Evolutionary conservation across 2,113 vertebrate species (phyloP), one percentile per base, ranked within the genome.

Genomic region (Etheostoma cragini): DNA sequence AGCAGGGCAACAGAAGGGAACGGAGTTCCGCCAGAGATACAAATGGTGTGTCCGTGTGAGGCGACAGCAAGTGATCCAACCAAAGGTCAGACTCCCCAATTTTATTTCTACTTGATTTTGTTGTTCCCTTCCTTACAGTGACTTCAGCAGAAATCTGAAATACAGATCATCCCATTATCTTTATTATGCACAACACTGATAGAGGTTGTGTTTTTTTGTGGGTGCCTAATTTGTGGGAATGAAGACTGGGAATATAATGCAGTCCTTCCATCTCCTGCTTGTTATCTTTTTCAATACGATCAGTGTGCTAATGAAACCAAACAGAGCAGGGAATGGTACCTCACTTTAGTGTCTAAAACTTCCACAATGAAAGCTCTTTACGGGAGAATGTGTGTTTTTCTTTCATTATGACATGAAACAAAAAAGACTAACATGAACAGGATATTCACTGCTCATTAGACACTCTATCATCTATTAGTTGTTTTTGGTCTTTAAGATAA

Each of bases 1-100:
- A 93, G 88, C 92, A 84, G 92, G 92, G 49, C 54, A 67, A 82
- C 83, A 85, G 81, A 83, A 81, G 80, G 76, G 86, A 91, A 85
- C 82, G 3, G 79, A 84, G 84, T 88, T 88, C 73, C 68, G 70
- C 87, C 87, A 88, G 77, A 71, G 88, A 90, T 80, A 89, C 84
- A 88, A 89, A 93, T 76, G 82, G 84, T 61, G 81, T 21, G 83
- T 76, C 89, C 87, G 80, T 84, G 85, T 74, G 78, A 90, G 80
- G 72, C 73, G 77, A 82, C 71, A 81, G 87, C 83, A 53, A 90
- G 78, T 53, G 63, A 86, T 79, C 87, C 87, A 86, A 84, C 70
- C 72, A 91, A 87, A 90, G 89, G 86, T 93, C 88, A 87, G 46
- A 81, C 21, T 76, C 60, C 78, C 42, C 82, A 60, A 73, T 83